phyloP scores from a whole-genome alignment of 37 sponge, comb jelly and placozoan genomes.

The Chondrilla cf. caribensis region DNA sequence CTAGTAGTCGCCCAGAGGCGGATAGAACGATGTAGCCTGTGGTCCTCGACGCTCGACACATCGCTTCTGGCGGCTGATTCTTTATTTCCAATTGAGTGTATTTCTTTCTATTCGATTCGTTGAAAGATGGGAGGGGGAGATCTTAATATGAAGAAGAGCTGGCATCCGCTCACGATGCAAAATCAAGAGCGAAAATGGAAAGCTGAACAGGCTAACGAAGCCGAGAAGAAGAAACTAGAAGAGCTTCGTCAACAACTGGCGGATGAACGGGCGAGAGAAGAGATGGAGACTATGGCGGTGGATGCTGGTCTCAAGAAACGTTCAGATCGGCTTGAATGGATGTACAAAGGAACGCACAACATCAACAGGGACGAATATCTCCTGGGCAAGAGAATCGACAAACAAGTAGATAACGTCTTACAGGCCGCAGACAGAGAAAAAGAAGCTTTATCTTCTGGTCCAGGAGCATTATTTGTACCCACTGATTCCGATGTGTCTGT shows the following conservation, averaged over 20 bases:
- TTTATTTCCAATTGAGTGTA: too few relatives aligned
- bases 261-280: slow-evolving; percentile 76
- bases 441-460: slow-evolving; percentile 60
- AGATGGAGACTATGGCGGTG: slow-evolving; percentile 60
- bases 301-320: slow-evolving; percentile 54
- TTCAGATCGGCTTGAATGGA: slow-evolving; percentile 70
- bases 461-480: slow-evolving; percentile 70
- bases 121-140: slow-evolving; percentile 78
- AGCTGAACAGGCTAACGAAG: slow-evolving; percentile 75
- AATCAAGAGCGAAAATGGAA: slow-evolving; percentile 84
- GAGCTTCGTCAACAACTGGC: slow-evolving; percentile 67
- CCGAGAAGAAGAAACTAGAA: slow-evolving; percentile 76
- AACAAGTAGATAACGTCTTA: slow-evolving; percentile 51
- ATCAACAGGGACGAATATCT: slow-evolving; percentile 82
- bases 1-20: too few relatives aligned
- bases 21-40: too few relatives aligned
- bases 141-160: slow-evolving; percentile 85
- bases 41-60: too few relatives aligned
- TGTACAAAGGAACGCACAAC: slow-evolving; percentile 47
- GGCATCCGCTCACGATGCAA: slow-evolving; percentile 79
- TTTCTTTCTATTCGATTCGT: too few relatives aligned
- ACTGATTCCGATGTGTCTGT: slow-evolving; percentile 35
- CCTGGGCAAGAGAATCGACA: slow-evolving; percentile 82
- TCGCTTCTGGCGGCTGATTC: too few relatives aligned
- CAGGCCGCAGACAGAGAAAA: slow-evolving; percentile 56